phyloP scores from a whole-genome alignment of 2,888 invertebrate genomes.

The Dromius quadrimaculatus region DNA sequence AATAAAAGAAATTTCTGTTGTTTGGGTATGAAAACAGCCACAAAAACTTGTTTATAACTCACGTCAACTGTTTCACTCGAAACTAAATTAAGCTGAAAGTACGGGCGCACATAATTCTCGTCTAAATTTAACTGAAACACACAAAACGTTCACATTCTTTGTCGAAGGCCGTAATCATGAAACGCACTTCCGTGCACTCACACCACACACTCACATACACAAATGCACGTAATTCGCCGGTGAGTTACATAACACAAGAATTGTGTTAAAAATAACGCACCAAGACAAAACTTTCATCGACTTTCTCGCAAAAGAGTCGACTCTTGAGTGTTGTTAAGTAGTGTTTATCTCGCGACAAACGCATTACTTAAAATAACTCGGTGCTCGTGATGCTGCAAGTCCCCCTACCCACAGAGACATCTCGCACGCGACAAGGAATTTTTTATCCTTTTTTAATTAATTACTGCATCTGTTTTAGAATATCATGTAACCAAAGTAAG shows the following conservation, averaged over 20 bases:
- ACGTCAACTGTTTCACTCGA: too few species aligned
- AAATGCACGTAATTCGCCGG: conserved; percentile 28
- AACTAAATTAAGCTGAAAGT: conserved; percentile 1
- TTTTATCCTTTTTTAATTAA: too few species aligned
- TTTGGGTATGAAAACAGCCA: too few species aligned
- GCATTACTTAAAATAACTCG: conserved; percentile 50
- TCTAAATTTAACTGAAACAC: conserved; percentile 15
- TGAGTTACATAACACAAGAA: conserved; percentile 19
- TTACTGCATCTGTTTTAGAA: too few species aligned
- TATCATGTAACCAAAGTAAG: too few species aligned
- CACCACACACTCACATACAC: not conserved
- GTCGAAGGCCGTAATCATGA: conserved; percentile 26
- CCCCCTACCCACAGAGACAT: not conserved
- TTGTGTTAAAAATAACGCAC: conserved; percentile 8
- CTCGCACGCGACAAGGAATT: conserved; percentile 21
- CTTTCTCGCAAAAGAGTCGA: conserved; percentile 25
- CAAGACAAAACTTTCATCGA: conserved; percentile 31
- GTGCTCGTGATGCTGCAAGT: conserved; percentile 11
- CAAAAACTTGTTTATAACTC: too few species aligned
- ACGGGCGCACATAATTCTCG: not conserved
- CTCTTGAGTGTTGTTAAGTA: conserved; percentile 23
- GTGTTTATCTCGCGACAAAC: conserved; percentile 36
- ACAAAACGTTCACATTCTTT: conserved; percentile 19
- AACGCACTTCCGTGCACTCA: conserved; percentile 12
- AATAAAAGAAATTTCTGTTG: too few species aligned